A percentile compares a stretch with the other conserved stretches of the same genome.
phyloP scores from a whole-genome alignment of 2,888 invertebrate species.

The Pseudanteris insignis region DNA sequence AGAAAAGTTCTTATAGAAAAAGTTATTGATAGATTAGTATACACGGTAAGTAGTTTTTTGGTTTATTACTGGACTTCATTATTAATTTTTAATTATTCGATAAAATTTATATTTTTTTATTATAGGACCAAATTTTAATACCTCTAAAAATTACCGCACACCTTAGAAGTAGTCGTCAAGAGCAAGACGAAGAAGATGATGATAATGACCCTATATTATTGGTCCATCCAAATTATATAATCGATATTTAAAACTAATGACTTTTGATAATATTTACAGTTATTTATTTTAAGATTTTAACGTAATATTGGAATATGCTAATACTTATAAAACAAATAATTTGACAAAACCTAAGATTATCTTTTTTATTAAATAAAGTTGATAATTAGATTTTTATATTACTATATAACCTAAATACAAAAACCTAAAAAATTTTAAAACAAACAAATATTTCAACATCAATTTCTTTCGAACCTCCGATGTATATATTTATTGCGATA shows the following conservation, averaged over 20 bases:
- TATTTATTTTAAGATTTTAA: conserved; percentile 12
- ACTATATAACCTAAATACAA: too few species aligned
- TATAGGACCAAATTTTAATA: conserved; percentile 85
- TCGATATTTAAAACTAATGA: conserved; percentile 70
- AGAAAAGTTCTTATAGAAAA: conserved; percentile 91
- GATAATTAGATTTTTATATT: too few species aligned
- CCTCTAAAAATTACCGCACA: conserved; percentile 71
- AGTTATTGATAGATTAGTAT: conserved; percentile 89
- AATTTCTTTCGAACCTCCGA: too few species aligned
- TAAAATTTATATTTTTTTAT: conserved; percentile 48
- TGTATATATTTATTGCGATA: too few species aligned
- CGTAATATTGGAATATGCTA: too few species aligned
- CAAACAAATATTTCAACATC: too few species aligned
- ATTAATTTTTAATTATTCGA: background rate
- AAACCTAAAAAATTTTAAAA: too few species aligned
- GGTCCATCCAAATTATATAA: conserved; percentile 95
- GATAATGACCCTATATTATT: conserved; percentile 81
- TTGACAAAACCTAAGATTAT: too few species aligned
- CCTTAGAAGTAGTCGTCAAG: conserved; percentile 68
- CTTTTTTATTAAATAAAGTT: too few species aligned
- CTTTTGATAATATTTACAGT: background rate
- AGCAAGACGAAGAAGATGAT: conserved; percentile 73
- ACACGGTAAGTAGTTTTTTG: conserved; percentile 74
- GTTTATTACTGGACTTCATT: background rate
- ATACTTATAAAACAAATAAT: too few species aligned